phyloP scores from a whole-genome alignment of 2,888 invertebrate genomes.

The Plagodis pulveraria region DNA sequence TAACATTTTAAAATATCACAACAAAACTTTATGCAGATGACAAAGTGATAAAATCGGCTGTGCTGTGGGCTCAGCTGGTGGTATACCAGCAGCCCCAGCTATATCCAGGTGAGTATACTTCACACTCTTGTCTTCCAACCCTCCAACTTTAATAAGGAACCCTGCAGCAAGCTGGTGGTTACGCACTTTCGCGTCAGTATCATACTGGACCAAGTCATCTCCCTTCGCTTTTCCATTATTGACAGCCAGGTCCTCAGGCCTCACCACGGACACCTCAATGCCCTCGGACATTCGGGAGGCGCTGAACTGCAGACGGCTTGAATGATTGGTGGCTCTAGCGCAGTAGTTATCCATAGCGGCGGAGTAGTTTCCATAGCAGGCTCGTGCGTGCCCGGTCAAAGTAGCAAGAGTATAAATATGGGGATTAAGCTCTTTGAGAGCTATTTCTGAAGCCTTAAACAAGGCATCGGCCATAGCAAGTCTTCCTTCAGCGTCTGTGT shows the following conservation, averaged over 20 bases:
- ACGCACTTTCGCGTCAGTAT: conserved; percentile 67
- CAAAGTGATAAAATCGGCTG: conserved; percentile 88
- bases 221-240: conserved; percentile 89
- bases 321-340: conserved; percentile 84
- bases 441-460: conserved; percentile 71
- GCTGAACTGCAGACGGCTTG: conserved; percentile 86
- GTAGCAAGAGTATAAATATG: conserved; percentile 95
- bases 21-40: conserved; percentile 68
- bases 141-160: conserved; percentile 92
- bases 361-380: conserved; percentile 88
- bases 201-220: conserved; percentile 88
- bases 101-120: conserved; percentile 92
- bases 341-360: conserved; percentile 91
- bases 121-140: conserved; percentile 91
- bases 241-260: conserved; percentile 88
- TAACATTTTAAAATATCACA: not conserved
- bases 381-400: conserved; percentile 91
- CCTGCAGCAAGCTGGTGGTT: conserved; percentile 79
- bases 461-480: conserved; percentile 95
- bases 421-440: conserved; percentile 89
- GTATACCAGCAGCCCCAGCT: conserved; percentile 88
- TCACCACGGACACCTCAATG: conserved; percentile 90
- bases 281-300: conserved; percentile 89
- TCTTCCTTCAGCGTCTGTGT: conserved; percentile 96
- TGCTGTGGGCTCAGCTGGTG: conserved; percentile 89